Conservation (phyloP, 92 coral and sea anemone genomes). For the Siderastrea radians region DNA sequence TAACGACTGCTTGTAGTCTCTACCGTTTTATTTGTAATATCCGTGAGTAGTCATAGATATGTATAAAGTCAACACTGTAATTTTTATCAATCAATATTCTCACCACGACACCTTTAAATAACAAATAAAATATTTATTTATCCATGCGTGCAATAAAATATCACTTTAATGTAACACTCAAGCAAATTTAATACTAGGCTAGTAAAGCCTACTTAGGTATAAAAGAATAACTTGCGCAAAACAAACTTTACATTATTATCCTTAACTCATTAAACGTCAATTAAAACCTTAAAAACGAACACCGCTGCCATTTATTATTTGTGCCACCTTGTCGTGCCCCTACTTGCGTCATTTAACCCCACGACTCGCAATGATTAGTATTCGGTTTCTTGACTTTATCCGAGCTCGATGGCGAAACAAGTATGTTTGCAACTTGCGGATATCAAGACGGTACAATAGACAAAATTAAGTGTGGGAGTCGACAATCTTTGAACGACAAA, state of each 20-base stretch:
- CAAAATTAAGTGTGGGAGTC: background rate
- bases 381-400: background rate
- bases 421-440: background rate
- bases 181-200: background rate
- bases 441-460: too few species aligned
- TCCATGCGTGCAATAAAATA: conserved; percentile 13
- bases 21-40: background rate
- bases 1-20: background rate
- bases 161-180: background rate
- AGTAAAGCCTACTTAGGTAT: background rate
- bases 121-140: background rate
- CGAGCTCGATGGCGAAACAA: background rate
- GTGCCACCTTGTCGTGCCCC: conserved; percentile 6
- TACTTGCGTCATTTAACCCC: conserved; percentile 10
- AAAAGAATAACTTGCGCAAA: background rate
- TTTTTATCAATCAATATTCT: background rate
- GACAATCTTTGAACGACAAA: background rate
- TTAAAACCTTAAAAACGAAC: background rate
- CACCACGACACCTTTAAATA: background rate
- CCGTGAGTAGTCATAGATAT: too few species aligned
- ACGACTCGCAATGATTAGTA: background rate
- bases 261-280: background rate
- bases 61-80: background rate
- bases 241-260: background rate
- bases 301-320: background rate